Evolutionary conservation across 2,113 vertebrate species (phyloP), one percentile per base, ranked within the genome.

Genomic region (Dipodomys spectabilis): DNA sequence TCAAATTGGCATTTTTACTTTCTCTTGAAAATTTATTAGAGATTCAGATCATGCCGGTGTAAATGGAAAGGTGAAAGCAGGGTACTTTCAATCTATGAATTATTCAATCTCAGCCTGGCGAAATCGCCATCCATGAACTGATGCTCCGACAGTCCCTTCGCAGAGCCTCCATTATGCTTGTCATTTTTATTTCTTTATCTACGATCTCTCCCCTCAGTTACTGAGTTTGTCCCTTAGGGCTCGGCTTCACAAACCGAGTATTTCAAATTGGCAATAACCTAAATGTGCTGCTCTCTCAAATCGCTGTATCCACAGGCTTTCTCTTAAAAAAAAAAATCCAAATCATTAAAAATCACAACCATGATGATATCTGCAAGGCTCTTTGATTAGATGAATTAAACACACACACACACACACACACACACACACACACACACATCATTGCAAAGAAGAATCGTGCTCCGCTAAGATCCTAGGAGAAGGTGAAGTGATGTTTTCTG

Each of bases 31-130:
- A 98, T 98, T 98, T 98, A 98, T 98, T 98, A 98, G 97, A 98
- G 98, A 99, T 98, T 98, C 98, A 97, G 97, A 98, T 98, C 98
- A 97, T 98, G 98, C 98, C 92, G 64, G 96, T 97, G 98, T 98
- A 98, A 98, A 98, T 98, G 97, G 98, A 98, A 98, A 98, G 98
- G 98, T 98, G 98, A 98, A 98, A 97, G 98, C 98, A 98, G 98
- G 98, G 98, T 98, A 98, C 98, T 99, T 98, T 98, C 98, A 97
- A 95, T 97, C 97, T 98, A 99, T 99, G 98, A 99, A 99, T 99
- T 98, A 99, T 99, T 99, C 98, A 99, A 35, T 97, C 98, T 98
- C 98, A 97, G 97, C 96, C 98, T 98, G 98, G 97, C 97, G 93
- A 98, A 98, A 98, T 96, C 98, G 98, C 98, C 98, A 98, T 98